Percentiles rank a stretch among this genome's conserved stretches.
Evolutionary conservation across 1,140 invertebrate genomes (phyloP).

Genomic region (Ceratitis capitata): DNA sequence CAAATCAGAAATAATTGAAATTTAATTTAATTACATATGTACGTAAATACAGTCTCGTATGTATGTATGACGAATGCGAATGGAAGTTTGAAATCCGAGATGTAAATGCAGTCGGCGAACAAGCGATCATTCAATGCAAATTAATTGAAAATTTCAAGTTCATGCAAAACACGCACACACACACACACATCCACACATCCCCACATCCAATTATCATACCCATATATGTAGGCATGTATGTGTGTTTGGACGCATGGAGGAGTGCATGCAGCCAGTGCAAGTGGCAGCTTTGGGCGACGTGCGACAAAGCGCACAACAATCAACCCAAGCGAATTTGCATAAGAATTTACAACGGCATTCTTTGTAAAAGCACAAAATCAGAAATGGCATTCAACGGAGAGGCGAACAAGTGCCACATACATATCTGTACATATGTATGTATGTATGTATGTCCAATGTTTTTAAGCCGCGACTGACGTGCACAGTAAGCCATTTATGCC

Average conservation of each 20-base stretch:
- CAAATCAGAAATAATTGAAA: too few relatives aligned
- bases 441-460: background rate
- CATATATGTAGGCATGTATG: too few relatives aligned
- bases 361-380: constrained; percentile 15
- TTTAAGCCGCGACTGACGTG: background rate
- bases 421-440: background rate
- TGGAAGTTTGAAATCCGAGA: constrained; percentile 1
- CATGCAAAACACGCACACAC: background rate
- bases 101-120: constrained; percentile 4
- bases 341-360: constrained; percentile 36
- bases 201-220: too few relatives aligned
- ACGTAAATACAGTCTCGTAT: background rate
- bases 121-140: constrained; percentile 36
- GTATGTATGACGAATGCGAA: background rate
- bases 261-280: background rate
- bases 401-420: background rate
- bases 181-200: background rate
- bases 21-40: too few relatives aligned
- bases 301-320: constrained; percentile 37
- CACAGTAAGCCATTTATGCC: background rate
- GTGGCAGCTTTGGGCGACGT: constrained; percentile 2
- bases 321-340: constrained; percentile 24
- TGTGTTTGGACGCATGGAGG: background rate
- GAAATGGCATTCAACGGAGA: constrained; percentile 19
- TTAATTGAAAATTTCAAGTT: constrained; percentile 18